Percentiles rank a stretch among this genome's conserved stretches.
These are phyloP conservation scores for Eciton burchellii DNA, from an alignment of 1,140 invertebrate genomes.

Conservation along the genomic window DNA sequence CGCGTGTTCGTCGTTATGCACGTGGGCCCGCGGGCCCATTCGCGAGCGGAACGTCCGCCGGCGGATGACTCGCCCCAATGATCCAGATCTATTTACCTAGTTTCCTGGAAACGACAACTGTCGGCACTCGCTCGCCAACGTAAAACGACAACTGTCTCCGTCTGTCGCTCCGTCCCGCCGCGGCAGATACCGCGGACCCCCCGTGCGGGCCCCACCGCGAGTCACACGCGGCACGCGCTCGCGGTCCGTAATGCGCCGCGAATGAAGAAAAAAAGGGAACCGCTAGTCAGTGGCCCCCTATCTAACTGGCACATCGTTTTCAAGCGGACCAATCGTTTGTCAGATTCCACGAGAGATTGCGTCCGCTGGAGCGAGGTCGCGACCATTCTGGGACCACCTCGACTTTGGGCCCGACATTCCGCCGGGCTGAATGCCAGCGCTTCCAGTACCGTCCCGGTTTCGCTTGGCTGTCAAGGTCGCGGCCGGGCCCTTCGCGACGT, in stretches of 20 bases:
- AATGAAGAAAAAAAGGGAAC: conserved; percentile 64
- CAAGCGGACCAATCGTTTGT: conserved; percentile 70
- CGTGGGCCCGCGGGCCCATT: not conserved
- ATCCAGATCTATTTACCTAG: conserved; percentile 79
- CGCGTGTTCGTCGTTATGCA: conserved; percentile 13
- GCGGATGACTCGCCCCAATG: conserved; percentile 63
- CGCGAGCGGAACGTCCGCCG: conserved; percentile 5
- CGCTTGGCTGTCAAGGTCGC: conserved; percentile 60
- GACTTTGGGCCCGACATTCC: no score
- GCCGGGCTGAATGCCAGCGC: not conserved
- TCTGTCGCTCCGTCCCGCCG: not conserved
- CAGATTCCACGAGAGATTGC: conserved; percentile 74
- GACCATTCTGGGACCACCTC: not conserved
- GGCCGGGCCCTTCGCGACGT: not conserved
- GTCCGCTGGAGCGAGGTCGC: conserved; percentile 48
- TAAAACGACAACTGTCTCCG: conserved; percentile 18
- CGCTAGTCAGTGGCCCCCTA: conserved; percentile 73
- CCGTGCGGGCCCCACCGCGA: conserved; percentile 38
- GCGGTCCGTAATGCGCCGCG: conserved; percentile 32
- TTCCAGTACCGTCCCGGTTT: conserved; percentile 60
- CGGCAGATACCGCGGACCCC: conserved; percentile 22
- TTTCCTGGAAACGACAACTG: conserved; percentile 68
- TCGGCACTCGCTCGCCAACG: conserved; percentile 31
- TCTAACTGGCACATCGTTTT: conserved; percentile 78
- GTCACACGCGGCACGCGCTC: conserved; percentile 63